Evolutionary conservation across 2,113 vertebrate genomes (phyloP).

Genomic region (Sander lucioperca): DNA sequence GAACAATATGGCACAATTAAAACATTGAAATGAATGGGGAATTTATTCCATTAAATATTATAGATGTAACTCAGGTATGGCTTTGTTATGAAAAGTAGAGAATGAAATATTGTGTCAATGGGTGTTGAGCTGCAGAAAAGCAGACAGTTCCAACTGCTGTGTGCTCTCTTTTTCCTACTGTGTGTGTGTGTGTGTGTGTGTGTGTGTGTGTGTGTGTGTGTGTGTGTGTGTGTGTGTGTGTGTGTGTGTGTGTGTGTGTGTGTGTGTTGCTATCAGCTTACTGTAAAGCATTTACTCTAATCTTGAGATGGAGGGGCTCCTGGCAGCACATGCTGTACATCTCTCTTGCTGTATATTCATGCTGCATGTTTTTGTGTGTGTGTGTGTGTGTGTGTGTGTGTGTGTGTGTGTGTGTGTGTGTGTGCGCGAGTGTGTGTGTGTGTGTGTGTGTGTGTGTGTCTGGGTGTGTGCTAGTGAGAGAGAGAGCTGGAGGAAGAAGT

Average conservation of each 20-base stretch:
- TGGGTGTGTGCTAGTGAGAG: background rate
- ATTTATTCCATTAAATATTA: conserved; percentile 34
- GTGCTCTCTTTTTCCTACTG: background rate
- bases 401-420: background rate
- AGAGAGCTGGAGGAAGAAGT: too few relatives aligned
- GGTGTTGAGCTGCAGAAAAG: background rate
- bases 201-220: conserved; percentile 19
- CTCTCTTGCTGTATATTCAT: conserved; percentile 1
- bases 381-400: background rate
- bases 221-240: conserved; percentile 20
- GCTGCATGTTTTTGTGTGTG: background rate
- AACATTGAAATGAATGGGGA: background rate
- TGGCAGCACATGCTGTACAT: conserved; percentile 35
- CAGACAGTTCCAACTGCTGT: background rate
- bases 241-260: conserved; percentile 8
- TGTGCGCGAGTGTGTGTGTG: background rate
- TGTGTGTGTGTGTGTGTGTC: background rate
- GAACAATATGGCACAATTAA: background rate
- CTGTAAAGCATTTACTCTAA: conserved; percentile 35
- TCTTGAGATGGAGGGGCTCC: conserved; percentile 51
- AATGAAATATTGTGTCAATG: background rate
- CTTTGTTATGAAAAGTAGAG: conserved; percentile 26
- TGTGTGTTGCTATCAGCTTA: conserved; percentile 17
- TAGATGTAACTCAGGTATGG: background rate
- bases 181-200: conserved; percentile 12